Evolutionary conservation across 2,113 vertebrate species (phyloP).

Genomic region (Lota lota): DNA sequence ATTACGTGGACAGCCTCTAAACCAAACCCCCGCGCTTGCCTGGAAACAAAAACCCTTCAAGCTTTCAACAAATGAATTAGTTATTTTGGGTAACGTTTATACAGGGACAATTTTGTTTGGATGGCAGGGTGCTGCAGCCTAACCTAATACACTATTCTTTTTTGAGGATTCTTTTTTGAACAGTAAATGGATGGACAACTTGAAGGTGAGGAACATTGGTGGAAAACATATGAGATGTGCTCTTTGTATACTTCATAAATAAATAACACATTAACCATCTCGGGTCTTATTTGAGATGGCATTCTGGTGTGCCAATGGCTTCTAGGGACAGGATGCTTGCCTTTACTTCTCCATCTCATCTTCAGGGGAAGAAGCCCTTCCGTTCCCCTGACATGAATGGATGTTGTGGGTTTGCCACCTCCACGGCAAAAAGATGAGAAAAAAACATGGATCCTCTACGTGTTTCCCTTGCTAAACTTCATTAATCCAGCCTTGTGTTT

Average conservation of each 20-base stretch:
- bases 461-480: conserved; percentile 56
- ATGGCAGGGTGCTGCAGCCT: not conserved
- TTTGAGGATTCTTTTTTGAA: too few species aligned
- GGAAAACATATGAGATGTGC: too few species aligned
- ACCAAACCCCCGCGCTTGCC: conserved; percentile 10
- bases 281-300: too few species aligned
- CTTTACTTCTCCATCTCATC: not conserved
- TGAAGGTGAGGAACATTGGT: too few species aligned
- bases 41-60: conserved; percentile 20
- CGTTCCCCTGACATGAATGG: conserved; percentile 14
- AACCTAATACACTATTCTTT: too few species aligned
- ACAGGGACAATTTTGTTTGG: not conserved
- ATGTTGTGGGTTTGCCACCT: conserved; percentile 26
- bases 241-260: too few species aligned
- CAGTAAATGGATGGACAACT: too few species aligned
- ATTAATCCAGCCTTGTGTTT: conserved; percentile 63
- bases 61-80: conserved; percentile 24
- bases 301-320: too few species aligned
- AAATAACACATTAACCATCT: too few species aligned
- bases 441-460: conserved; percentile 44
- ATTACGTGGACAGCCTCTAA: conserved; percentile 27
- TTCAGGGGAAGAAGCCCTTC: not conserved
- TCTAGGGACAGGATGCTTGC: too few species aligned
- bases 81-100: conserved; percentile 17
- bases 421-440: conserved; percentile 7